These are phyloP conservation scores for Gasteruption jaculator DNA, from an alignment of 2,888 invertebrate genomes.

Conservation along the genomic window DNA sequence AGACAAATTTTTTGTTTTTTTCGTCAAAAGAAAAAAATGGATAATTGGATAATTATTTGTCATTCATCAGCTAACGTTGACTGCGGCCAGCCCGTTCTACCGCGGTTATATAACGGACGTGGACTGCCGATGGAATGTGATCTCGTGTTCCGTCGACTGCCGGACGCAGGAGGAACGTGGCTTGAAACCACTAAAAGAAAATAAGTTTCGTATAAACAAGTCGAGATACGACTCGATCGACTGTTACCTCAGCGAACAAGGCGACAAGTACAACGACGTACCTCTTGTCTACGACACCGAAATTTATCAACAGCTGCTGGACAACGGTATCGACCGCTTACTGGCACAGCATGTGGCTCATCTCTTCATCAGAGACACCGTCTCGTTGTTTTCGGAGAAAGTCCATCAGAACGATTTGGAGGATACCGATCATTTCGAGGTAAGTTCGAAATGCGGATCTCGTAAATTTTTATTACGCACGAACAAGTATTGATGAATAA, in stretches of 20 bases:
- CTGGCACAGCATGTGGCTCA: conserved; percentile 96
- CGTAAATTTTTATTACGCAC: conserved; percentile 2
- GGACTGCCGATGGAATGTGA: conserved; percentile 98
- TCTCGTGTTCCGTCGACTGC: conserved; percentile 93
- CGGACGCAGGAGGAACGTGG: conserved; percentile 91
- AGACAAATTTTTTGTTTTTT: conserved; percentile 11
- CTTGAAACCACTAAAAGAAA: conserved; percentile 64
- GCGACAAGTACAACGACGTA: conserved; percentile 92
- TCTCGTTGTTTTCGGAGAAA: conserved; percentile 92
- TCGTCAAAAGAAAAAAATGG: conserved; percentile 1
- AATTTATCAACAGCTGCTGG: conserved; percentile 76
- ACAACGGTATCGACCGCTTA: conserved; percentile 88
- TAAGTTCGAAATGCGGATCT: conserved; percentile 41
- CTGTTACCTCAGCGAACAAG: conserved; percentile 87
- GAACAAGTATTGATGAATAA: background rate
- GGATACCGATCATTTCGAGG: conserved; percentile 98
- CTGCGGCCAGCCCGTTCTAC: conserved; percentile 93
- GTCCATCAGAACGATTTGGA: conserved; percentile 88
- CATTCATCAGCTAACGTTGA: conserved; percentile 75
- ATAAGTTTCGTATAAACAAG: conserved; percentile 83
- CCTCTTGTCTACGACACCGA: conserved; percentile 79
- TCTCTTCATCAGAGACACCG: conserved; percentile 94
- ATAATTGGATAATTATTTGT: conserved; percentile 30
- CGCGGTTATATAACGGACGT: conserved; percentile 92
- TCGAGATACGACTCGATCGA: conserved; percentile 98